These are phyloP conservation scores for Xanthia togata DNA, from an alignment of 2,888 invertebrate genomes.

Conservation along the genomic window DNA sequence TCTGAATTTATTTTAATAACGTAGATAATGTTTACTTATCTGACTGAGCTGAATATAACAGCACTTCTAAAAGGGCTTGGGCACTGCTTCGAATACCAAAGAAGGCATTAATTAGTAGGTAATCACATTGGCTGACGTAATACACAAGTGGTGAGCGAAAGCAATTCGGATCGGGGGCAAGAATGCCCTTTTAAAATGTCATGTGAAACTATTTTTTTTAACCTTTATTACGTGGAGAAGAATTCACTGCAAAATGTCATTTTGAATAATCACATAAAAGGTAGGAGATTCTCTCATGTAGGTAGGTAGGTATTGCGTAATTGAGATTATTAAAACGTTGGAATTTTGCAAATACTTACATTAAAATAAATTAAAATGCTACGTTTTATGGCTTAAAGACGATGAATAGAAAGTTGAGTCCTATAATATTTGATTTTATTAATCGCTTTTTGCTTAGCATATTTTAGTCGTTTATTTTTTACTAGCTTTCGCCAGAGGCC, in stretches of 20 bases:
- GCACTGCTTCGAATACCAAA: conserved; percentile 23
- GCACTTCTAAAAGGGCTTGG: not conserved
- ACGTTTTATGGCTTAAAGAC: not conserved
- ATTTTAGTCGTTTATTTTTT: conserved; percentile 1
- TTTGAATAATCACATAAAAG: not conserved
- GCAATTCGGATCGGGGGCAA: not conserved
- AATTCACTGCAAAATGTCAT: conserved; percentile 9
- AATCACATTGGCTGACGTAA: conserved; percentile 10
- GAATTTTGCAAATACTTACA: not conserved
- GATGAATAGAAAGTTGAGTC: conserved; percentile 26
- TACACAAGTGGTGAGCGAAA: not conserved
- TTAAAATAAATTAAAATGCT: conserved; percentile 5
- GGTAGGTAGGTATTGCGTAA: not conserved
- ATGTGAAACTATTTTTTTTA: conserved; percentile 8
- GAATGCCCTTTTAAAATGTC: conserved; percentile 29
- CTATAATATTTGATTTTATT: conserved; percentile 17
- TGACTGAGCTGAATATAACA: conserved; percentile 19
- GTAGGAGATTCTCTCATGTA: not conserved
- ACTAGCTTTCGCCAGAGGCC: too few relatives aligned
- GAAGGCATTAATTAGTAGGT: not conserved
- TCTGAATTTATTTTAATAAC: conserved; percentile 20
- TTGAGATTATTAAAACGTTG: not conserved
- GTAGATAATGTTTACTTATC: conserved; percentile 11
- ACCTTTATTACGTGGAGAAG: conserved; percentile 1
- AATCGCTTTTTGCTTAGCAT: conserved; percentile 7